Percentiles rank a stretch among this genome's conserved stretches.
Conservation (phyloP, 64 coral and sea anemone species). For the Anthopleura sola region DNA sequence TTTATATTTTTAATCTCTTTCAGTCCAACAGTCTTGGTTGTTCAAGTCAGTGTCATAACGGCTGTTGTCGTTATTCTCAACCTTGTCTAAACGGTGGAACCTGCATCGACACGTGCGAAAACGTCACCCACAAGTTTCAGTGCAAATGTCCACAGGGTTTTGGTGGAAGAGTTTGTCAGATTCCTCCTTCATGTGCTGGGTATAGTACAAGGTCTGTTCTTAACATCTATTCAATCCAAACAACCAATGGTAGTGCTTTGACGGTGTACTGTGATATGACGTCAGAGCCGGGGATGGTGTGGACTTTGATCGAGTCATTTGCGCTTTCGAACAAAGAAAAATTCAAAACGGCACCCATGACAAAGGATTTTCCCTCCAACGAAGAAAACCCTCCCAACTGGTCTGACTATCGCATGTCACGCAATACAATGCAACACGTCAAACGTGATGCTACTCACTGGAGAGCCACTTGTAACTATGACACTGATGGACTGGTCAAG, state of each 20-base stretch:
- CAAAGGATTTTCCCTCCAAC: not conserved
- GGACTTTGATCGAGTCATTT: conserved; percentile 6
- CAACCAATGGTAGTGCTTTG: not conserved
- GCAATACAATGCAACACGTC: conserved; percentile 16
- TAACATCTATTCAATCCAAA: too few relatives aligned
- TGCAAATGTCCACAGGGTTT: too few relatives aligned
- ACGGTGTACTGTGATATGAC: not conserved
- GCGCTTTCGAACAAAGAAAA: conserved; percentile 7
- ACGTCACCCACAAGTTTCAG: too few relatives aligned
- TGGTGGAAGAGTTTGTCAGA: not conserved
- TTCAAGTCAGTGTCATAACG: too few relatives aligned
- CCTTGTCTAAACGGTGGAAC: conserved; percentile 38
- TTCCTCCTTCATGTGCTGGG: not conserved
- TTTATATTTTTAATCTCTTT: too few relatives aligned
- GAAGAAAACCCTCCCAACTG: conserved; percentile 33
- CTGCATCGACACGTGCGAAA: not conserved
- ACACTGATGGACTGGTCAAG: too few relatives aligned
- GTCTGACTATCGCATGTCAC: conserved; percentile 51
- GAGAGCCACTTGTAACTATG: too few relatives aligned
- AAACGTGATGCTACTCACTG: conserved; percentile 36
- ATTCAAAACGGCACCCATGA: not conserved
- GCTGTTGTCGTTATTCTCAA: too few relatives aligned
- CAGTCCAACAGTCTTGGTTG: too few relatives aligned
- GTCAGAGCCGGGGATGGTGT: too few relatives aligned
- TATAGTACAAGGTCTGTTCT: not conserved